phyloP scores from a whole-genome alignment of 2,888 invertebrate species.

The Oegoconia quadripuncta region DNA sequence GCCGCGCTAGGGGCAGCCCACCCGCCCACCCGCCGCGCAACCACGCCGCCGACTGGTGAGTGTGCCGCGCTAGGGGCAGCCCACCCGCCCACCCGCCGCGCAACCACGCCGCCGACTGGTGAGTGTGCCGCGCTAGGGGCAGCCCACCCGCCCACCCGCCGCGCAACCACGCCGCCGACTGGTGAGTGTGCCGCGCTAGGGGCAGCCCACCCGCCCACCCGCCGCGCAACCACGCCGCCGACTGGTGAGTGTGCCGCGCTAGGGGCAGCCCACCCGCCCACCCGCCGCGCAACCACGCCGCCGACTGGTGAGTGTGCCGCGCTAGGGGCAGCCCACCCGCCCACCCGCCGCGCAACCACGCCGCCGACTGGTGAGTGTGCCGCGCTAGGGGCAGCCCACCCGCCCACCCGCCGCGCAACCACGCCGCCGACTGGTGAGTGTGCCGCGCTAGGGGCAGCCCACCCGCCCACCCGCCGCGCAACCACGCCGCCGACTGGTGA shows the following conservation, averaged over 20 bases:
- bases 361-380: constrained; percentile 88
- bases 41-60: constrained; percentile 93
- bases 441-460: too few species aligned
- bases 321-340: too few species aligned
- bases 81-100: constrained; percentile 86
- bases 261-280: too few species aligned
- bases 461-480: constrained; percentile 86
- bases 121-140: constrained; percentile 13
- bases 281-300: constrained; percentile 89
- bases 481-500: constrained; percentile 94
- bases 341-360: constrained; percentile 87
- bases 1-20: too few species aligned
- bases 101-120: constrained; percentile 95
- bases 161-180: constrained; percentile 92
- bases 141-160: constrained; percentile 86
- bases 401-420: constrained; percentile 85
- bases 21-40: constrained; percentile 87
- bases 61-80: too few species aligned
- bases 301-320: constrained; percentile 84
- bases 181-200: constrained; percentile 75
- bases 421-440: constrained; percentile 91
- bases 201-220: constrained; percentile 86
- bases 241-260: constrained; percentile 82
- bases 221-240: constrained; percentile 91
- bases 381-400: too few species aligned